Conservation (phyloP, 2,113 vertebrate genomes). For the Gadus chalcogrammus region DNA sequence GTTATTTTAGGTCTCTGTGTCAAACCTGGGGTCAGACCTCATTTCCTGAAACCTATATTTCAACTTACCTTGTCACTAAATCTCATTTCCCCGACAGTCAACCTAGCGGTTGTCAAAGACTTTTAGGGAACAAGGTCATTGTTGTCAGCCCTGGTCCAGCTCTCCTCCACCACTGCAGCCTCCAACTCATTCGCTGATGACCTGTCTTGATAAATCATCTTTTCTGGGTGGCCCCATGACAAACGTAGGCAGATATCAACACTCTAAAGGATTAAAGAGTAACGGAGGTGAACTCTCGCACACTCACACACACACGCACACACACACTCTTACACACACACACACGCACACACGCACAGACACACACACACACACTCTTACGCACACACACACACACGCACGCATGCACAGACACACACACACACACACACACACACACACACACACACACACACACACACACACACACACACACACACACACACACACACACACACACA, state of each 20-base stretch:
- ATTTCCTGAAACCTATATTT: slow-evolving; percentile 36
- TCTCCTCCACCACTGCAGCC: not conserved
- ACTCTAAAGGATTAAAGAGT: slow-evolving; percentile 30
- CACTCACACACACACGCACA: slow-evolving; percentile 1
- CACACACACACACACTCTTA: not conserved
- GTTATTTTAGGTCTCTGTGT: slow-evolving; percentile 30
- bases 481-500: not conserved
- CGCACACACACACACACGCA: slow-evolving; percentile 5
- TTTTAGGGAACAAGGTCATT: slow-evolving; percentile 34
- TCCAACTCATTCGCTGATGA: no score
- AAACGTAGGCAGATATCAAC: not conserved
- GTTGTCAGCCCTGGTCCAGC: not conserved
- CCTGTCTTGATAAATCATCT: slow-evolving; percentile 19
- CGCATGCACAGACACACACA: not conserved
- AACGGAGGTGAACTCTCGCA: not conserved
- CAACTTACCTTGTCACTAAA: slow-evolving; percentile 34
- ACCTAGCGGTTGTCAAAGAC: slow-evolving; percentile 13
- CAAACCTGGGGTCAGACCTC: slow-evolving; percentile 27
- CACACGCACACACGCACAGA: not conserved
- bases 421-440: not conserved
- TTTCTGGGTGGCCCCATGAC: not conserved
- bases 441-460: not conserved
- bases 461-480: not conserved
- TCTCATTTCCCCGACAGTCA: slow-evolving; percentile 43
- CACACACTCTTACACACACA: not conserved